phyloP scores from a whole-genome alignment of 2,888 invertebrate species.

The Odiellus spinosus region DNA sequence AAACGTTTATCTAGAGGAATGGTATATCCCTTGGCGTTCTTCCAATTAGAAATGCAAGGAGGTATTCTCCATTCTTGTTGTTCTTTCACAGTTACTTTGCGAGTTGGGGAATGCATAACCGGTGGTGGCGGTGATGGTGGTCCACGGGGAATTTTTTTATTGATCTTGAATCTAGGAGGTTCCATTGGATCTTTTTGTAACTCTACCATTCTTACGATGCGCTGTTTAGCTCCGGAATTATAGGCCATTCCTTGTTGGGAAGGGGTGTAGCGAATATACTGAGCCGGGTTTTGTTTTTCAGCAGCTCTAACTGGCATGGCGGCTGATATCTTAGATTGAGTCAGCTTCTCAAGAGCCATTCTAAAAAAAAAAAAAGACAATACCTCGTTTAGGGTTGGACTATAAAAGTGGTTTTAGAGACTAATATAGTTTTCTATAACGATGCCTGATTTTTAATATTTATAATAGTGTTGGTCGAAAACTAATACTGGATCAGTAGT shows the following conservation, averaged over 20 bases:
- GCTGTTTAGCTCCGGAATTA: slow-evolving; percentile 92
- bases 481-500: too few species aligned
- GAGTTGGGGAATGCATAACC: slow-evolving; percentile 92
- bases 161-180: slow-evolving; percentile 90
- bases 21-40: slow-evolving; percentile 93
- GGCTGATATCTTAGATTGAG: slow-evolving; percentile 76
- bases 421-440: too few species aligned
- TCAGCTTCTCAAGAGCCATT: slow-evolving; percentile 71
- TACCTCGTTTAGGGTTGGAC: too few species aligned
- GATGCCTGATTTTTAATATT: too few species aligned
- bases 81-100: slow-evolving; percentile 94
- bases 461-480: too few species aligned
- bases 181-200: slow-evolving; percentile 95
- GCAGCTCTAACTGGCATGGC: slow-evolving; percentile 93
- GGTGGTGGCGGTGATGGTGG: slow-evolving; percentile 98
- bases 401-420: too few species aligned
- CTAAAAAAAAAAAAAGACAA: too few species aligned
- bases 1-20: slow-evolving; percentile 94
- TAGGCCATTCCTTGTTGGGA: slow-evolving; percentile 87
- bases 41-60: slow-evolving; percentile 99
- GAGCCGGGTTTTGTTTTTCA: slow-evolving; percentile 79
- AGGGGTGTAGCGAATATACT: slow-evolving; percentile 89
- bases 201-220: slow-evolving; percentile 90
- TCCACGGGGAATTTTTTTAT: slow-evolving; percentile 95
- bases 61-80: slow-evolving; percentile 99